Evolutionary conservation across 1,140 invertebrate species (phyloP), one percentile per base, ranked within the genome.

Genomic region (Propsilocerus akamusi): DNA sequence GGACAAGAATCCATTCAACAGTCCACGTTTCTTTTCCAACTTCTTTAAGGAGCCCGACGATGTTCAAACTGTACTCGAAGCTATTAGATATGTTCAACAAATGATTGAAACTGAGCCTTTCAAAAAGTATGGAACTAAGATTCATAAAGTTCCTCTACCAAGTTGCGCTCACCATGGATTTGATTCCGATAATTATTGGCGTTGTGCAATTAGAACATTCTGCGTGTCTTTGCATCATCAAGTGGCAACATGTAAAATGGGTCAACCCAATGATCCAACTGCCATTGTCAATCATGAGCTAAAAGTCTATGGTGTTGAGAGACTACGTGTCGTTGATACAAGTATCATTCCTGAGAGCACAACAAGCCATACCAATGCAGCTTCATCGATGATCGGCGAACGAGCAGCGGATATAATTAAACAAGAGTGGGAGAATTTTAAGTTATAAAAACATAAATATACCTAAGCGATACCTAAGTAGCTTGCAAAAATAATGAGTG

Each of bases 221-320:
- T 62, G 68, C 0, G 54, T 63, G 7, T 70, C 66, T 1, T 54
- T 75, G 1, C 72, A 70, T 53, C 76, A 80, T 59, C 63, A 64
- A 53, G 63, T 70, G 11, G 71, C 68, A 37, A 75, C 74, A 0
- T 70, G 68, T 50, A 72, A 68, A 61, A 76, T 76, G 73, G 74
- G 74, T 6, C 57, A 57, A 0, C 2, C 41, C 0, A 50, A 51
- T 4, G 69, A 73, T 55, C 54, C 58, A 5, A 56, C 57, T 6
- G 60, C 72, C 4, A 71, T 77, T 5, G 71, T 76, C 11, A 67
- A 74, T 53, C 51, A 60, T 23, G 51, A 64, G 52, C 58, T 75
- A 11, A 59, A 57, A 51, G 68, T 72, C 3, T 55, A 68, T 51
- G 63, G 71, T 30, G 51, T 69, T 5, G 66, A 60, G 28, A 67